Base-by-base conservation (phyloP, 2,113 vertebrate genomes). In the Apaloderma vittatum region DNA sequence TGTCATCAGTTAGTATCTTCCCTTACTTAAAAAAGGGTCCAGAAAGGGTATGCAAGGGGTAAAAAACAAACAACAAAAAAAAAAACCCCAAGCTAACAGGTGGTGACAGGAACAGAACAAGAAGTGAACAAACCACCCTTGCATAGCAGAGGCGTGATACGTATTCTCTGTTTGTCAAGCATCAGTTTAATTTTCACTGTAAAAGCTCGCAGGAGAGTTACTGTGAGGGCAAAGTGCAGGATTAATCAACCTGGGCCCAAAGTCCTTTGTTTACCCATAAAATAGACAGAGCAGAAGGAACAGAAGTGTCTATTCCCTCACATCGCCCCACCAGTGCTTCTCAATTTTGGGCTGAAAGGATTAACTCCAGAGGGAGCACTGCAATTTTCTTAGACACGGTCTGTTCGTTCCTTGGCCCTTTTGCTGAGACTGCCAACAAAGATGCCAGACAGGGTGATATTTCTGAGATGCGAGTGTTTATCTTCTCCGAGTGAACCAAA, bases 371-470 rank as follows among this genome's bases (percentile, higher is more conserved):
- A 80, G 82, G 58, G 59, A 94, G 49, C 55, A 32, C 40, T 24
- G 63, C 57, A 88, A 68, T 97, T 88, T 86, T 62, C 72, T 90
- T 34, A 45, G 61, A 32, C 15, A 1, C 22, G 29, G 68, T 51
- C 92, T 82, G 48, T 59, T 96, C 36, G 37, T 48, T 71, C 72
- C 68, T 72, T 51, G 48, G 93, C 59, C 92, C 86, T 86, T 93
- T 75, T 77, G 82, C 82, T 72, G 86, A 90, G 90, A 3, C 75
- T 65, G 90, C 59, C 92, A 84, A 40, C 40, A 37, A 40, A 95
- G 88, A 71, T 5, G 32, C 86, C 81, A 96, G 88, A 36, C 40
- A 79, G 51, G 93, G 43, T 37, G 81, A 11, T 80, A 32, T 59
- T 85, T 94, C 43, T 77, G 86, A 77, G 68, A 67, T 63, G 61